Evolutionary conservation across 2,113 vertebrate genomes (phyloP).

Genomic region (Cyanoderma ruficeps): DNA sequence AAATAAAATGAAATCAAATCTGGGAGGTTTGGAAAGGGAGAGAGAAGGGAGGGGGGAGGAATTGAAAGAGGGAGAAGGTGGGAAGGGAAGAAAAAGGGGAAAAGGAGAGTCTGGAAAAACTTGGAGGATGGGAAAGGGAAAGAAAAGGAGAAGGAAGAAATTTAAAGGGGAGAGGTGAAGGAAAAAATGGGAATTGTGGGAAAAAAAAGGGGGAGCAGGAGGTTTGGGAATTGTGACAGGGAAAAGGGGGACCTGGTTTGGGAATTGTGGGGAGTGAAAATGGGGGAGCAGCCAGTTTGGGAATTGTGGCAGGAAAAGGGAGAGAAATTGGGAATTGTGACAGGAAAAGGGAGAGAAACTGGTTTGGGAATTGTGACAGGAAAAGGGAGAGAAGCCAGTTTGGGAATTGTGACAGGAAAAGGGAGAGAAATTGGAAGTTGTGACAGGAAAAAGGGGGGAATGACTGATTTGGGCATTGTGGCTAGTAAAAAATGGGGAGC

Average conservation of each 20-base stretch:
- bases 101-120: not conserved
- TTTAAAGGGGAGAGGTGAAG: no score
- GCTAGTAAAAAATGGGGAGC: no score
- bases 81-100: not conserved
- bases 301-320: not conserved
- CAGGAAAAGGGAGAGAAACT: not conserved
- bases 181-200: not conserved
- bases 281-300: rapidly evolving
- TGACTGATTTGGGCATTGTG: no score
- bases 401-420: not conserved
- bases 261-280: not conserved
- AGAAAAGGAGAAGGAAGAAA: not conserved
- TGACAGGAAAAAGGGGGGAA: no score
- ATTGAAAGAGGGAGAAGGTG: not conserved
- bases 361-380: not conserved
- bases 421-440: not conserved
- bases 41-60: not conserved
- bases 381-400: not conserved
- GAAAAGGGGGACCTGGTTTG: rapidly evolving
- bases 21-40: not conserved
- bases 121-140: not conserved
- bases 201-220: rapidly evolving
- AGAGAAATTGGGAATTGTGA: not conserved
- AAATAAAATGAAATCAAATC: not conserved
- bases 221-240: not conserved